phyloP scores from a whole-genome alignment of 2,888 invertebrate species.

The Uloborus plumipes region DNA sequence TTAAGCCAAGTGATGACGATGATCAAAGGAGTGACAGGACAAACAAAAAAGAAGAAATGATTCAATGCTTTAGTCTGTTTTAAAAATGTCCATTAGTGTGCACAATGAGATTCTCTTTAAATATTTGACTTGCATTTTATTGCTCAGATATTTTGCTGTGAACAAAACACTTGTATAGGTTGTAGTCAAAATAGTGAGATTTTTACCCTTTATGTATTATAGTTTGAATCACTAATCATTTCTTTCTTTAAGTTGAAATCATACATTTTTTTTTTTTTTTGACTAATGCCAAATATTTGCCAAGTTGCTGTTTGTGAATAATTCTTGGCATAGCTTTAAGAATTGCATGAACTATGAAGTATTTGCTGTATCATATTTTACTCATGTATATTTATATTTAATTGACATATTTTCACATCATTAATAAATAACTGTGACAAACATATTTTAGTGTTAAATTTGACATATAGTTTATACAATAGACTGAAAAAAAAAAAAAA shows the following conservation, averaged over 20 bases:
- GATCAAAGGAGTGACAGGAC: slow-evolving; percentile 29
- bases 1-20: slow-evolving; percentile 23
- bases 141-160: slow-evolving; percentile 31
- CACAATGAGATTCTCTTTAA: slow-evolving; percentile 36
- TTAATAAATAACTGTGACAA: no score
- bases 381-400: slow-evolving; percentile 17
- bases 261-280: not conserved
- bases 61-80: not conserved
- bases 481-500: no score
- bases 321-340: slow-evolving; percentile 1
- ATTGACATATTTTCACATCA: no score
- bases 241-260: slow-evolving; percentile 5
- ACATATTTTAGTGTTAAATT: no score
- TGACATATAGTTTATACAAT: no score
- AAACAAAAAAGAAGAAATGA: slow-evolving; percentile 58
- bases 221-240: slow-evolving; percentile 33
- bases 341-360: slow-evolving; percentile 12
- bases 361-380: slow-evolving; percentile 17
- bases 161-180: slow-evolving; percentile 48
- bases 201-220: slow-evolving; percentile 50
- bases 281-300: slow-evolving; percentile 39
- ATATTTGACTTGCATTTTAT: slow-evolving; percentile 15
- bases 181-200: slow-evolving; percentile 44
- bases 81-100: slow-evolving; percentile 2
- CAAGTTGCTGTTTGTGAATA: slow-evolving; percentile 26